phyloP scores from a whole-genome alignment of 1,140 invertebrate species.

The Papilio glaucus region DNA sequence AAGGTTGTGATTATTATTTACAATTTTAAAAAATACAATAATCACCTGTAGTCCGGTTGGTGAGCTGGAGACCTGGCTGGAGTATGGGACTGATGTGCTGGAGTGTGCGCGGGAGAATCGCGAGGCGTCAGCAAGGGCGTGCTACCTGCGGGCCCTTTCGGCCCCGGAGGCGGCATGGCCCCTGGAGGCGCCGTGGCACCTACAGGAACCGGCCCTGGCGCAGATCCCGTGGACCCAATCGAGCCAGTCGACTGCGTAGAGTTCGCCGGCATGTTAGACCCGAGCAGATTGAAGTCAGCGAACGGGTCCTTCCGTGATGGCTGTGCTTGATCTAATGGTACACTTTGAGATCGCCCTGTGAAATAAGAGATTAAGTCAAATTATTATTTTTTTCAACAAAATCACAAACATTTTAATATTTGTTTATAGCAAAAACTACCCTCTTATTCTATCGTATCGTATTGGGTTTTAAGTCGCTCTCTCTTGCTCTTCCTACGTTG shows the following conservation, averaged over 20 bases:
- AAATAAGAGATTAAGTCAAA: background rate
- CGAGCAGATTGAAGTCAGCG: slow-evolving; percentile 37
- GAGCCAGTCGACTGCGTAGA: slow-evolving; percentile 30
- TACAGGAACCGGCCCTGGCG: background rate
- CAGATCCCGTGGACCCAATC: background rate
- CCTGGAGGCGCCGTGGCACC: background rate
- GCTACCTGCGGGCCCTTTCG: background rate
- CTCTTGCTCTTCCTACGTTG: background rate
- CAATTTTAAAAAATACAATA: background rate
- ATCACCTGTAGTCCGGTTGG: slow-evolving; percentile 78
- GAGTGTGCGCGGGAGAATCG: slow-evolving; percentile 71
- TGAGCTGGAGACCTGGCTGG: slow-evolving; percentile 79
- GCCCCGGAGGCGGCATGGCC: slow-evolving; percentile 1
- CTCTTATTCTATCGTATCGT: too few relatives aligned
- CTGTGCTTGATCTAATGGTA: slow-evolving; percentile 41
- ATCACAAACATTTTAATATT: too few relatives aligned
- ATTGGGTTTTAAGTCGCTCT: too few relatives aligned
- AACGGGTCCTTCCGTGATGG: slow-evolving; percentile 39
- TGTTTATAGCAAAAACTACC: too few relatives aligned
- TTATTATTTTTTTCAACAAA: background rate
- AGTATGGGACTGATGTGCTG: slow-evolving; percentile 56
- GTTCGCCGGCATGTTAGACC: slow-evolving; percentile 31
- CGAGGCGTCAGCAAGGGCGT: slow-evolving; percentile 51
- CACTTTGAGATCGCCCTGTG: slow-evolving; percentile 42
- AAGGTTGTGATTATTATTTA: background rate